Conservation (phyloP, 2,888 invertebrate genomes). For the Nudaria mundana region DNA sequence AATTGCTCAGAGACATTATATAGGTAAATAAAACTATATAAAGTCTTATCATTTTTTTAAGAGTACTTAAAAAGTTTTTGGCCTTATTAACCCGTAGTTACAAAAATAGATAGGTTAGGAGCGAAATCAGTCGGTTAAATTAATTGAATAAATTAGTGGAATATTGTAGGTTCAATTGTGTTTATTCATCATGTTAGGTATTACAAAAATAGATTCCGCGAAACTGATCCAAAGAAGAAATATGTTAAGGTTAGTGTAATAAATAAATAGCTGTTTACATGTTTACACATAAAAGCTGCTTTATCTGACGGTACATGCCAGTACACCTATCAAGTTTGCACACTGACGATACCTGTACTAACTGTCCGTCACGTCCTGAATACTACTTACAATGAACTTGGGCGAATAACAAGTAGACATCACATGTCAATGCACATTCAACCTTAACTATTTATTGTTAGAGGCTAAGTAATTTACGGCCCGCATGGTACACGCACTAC, state of each 20-base stretch:
- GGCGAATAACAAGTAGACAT: conserved; percentile 35
- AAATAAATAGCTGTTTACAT: too few species aligned
- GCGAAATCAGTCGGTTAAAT: too few species aligned
- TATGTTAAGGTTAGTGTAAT: too few species aligned
- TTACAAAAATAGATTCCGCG: not conserved
- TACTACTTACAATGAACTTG: conserved; percentile 54
- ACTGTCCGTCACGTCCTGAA: conserved; percentile 69
- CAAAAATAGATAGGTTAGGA: too few species aligned
- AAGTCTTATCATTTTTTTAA: too few species aligned
- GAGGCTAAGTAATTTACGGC: conserved; percentile 26
- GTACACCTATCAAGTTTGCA: conserved; percentile 43
- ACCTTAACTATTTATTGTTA: conserved; percentile 25
- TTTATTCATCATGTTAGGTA: too few species aligned
- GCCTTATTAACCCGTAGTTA: too few species aligned
- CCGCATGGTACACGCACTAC: conserved; percentile 72
- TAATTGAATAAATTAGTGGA: too few species aligned
- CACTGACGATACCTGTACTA: conserved; percentile 42
- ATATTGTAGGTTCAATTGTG: not conserved
- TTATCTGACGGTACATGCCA: conserved; percentile 32
- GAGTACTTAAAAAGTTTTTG: too few species aligned
- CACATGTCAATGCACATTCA: conserved; percentile 17
- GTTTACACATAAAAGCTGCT: conserved; percentile 8
- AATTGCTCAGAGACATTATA: too few species aligned
- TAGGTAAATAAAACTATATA: too few species aligned
- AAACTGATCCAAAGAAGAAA: not conserved